phyloP scores from a whole-genome alignment of 2,113 vertebrate species.

The Caranx melampygus region DNA sequence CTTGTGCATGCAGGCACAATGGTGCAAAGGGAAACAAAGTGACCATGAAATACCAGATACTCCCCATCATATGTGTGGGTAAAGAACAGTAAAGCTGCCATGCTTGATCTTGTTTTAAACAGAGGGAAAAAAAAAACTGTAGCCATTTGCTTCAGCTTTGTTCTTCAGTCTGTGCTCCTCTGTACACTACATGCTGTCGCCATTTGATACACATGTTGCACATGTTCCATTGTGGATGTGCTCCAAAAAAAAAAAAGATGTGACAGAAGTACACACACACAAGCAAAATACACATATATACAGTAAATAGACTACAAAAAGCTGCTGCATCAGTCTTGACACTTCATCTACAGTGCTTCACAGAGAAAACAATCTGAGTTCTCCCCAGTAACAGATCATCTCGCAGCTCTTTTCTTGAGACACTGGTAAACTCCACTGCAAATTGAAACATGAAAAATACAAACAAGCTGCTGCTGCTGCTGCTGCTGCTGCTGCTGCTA shows the following conservation, averaged over 20 bases:
- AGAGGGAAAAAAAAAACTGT: conserved; percentile 12
- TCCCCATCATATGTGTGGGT: conserved; percentile 33
- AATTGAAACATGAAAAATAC: conserved; percentile 83
- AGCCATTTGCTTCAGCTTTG: conserved; percentile 21
- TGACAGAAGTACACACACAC: conserved; percentile 4
- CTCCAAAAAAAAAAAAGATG: conserved; percentile 9
- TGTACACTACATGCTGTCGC: conserved; percentile 42
- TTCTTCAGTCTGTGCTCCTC: conserved; percentile 38
- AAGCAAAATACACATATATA: conserved; percentile 3
- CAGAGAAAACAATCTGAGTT: conserved; percentile 69
- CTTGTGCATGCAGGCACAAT: conserved; percentile 47
- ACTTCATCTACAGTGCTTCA: conserved; percentile 65
- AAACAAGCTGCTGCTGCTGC: conserved; percentile 48
- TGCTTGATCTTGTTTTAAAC: conserved; percentile 32
- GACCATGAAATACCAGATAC: conserved; percentile 37
- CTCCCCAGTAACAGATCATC: conserved; percentile 75
- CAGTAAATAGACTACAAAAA: conserved; percentile 25
- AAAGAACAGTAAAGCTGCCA: conserved; percentile 32
- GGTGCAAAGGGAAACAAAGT: conserved; percentile 51
- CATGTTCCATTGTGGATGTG: conserved; percentile 47
- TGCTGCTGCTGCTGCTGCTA: conserved; percentile 33
- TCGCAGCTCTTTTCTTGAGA: conserved; percentile 68
- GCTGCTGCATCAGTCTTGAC: conserved; percentile 70
- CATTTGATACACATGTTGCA: conserved; percentile 66
- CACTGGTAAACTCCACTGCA: conserved; percentile 66